Percentiles rank a stretch among this genome's conserved stretches.
phyloP scores from a whole-genome alignment of 2,113 vertebrate species.

The Corythornis madagascariensis region DNA sequence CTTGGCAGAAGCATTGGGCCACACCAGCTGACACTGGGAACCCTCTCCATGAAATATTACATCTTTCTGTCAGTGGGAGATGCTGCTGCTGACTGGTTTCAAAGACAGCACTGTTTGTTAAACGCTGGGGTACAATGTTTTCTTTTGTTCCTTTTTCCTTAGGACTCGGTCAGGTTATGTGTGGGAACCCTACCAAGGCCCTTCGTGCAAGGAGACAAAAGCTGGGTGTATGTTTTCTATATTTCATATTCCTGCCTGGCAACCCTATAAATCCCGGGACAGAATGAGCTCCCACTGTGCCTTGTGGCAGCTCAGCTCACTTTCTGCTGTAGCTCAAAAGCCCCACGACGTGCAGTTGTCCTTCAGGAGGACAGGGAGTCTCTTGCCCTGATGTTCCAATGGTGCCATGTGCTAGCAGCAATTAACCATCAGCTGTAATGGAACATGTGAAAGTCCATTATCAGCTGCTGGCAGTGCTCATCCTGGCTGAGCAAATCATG shows the following conservation, averaged over 20 bases:
- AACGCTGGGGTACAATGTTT: background rate
- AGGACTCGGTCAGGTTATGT: constrained; percentile 86
- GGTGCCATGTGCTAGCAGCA: background rate
- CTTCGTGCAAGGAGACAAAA: constrained; percentile 81
- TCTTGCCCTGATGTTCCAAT: background rate
- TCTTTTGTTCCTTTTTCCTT: constrained; percentile 39
- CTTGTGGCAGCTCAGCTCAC: background rate
- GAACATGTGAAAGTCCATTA: rapidly evolving
- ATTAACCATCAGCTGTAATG: background rate
- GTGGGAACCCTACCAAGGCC: constrained; percentile 90
- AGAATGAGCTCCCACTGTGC: background rate
- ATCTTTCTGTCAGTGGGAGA: background rate
- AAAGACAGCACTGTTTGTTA: background rate
- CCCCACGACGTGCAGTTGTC: background rate
- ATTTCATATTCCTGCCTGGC: background rate
- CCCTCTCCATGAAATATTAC: background rate
- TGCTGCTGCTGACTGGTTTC: background rate
- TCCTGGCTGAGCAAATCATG: background rate
- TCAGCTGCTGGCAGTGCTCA: rapidly evolving
- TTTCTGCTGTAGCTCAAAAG: background rate
- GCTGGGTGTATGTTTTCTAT: constrained; percentile 75
- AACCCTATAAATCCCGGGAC: background rate
- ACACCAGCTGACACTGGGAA: background rate
- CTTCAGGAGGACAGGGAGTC: background rate
- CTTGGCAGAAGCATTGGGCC: background rate